Evolutionary conservation across 1,140 invertebrate genomes (phyloP), one percentile per base, ranked within the genome.

Genomic region (Diuraphis noxia): DNA sequence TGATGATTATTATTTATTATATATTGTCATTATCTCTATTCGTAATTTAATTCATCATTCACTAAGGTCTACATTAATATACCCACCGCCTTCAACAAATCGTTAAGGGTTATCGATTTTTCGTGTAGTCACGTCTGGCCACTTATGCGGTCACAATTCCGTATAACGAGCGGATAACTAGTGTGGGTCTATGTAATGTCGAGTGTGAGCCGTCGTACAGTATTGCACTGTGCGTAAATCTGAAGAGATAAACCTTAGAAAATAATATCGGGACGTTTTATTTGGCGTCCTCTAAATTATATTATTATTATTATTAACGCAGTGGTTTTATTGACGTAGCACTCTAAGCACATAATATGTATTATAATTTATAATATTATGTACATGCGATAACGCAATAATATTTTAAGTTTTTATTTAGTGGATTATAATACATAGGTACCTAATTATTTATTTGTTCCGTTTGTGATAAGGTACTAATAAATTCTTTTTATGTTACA

Each of bases 71-170:
- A 36, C 36, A 77, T 19, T 36, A 77, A 63, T 56, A 34, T 40
- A 38, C 79, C 2, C 30, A 40, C 10, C 38, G 9, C 40, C 23
- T 82, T 40, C 9, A 30, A 30, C 41, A 40, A 40, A 82, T 40
- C 79, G 36, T 79, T 23, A 19, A 49, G 41, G 30, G n/a, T 86
- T 86, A 86, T 49, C 21, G n/a, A 49, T 86, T 86, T 86, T 86
- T 86, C 41, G 9, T 36, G 34, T 25, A 86, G 43, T 86, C 84
- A 86, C 84, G 84, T 86, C 43, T 49, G 41, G 84, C 43, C 34
- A 86, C 30, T 49, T 49, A 86, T 36, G 84, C 43, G 84, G 84
- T 86, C n/a, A 86, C 21, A 49, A 86, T 49, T 41, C 25, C 84
- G 30, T 79, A 38, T 49, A 86, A 34, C 40, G 13, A 36, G 21